Conservation (phyloP, 2,888 invertebrate species). For the Cheiracanthium punctorium region DNA sequence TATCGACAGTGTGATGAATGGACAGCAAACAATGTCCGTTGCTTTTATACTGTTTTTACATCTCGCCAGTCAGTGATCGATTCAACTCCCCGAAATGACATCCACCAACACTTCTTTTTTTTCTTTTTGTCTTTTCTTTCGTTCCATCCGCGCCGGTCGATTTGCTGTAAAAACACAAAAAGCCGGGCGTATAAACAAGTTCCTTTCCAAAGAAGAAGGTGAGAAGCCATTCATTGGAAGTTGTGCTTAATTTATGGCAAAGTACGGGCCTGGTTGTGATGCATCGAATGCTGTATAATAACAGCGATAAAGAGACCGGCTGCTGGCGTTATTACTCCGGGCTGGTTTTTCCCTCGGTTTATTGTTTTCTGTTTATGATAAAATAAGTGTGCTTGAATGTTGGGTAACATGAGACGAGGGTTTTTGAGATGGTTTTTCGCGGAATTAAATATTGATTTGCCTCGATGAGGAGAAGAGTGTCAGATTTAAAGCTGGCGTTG, state of each 20-base stretch:
- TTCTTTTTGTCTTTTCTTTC: not conserved
- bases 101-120: not conserved
- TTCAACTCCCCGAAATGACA: constrained; percentile 22
- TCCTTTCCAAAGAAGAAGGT: not conserved
- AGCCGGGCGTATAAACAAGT: not conserved
- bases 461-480: too few species aligned
- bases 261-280: not conserved
- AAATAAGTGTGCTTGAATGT: too few species aligned
- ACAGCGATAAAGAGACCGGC: not conserved
- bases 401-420: too few species aligned
- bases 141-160: not conserved
- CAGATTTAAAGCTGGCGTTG: too few species aligned
- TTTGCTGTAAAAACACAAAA: not conserved
- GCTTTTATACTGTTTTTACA: constrained; percentile 26
- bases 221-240: not conserved
- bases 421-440: too few species aligned
- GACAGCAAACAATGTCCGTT: constrained; percentile 58
- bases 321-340: too few species aligned
- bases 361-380: too few species aligned
- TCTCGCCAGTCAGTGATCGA: constrained; percentile 20
- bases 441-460: too few species aligned
- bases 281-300: not conserved
- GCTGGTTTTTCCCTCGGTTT: too few species aligned
- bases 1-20: constrained; percentile 51
- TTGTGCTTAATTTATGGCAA: not conserved